A percentile compares a stretch with the other conserved stretches of the same genome.
phyloP scores from a whole-genome alignment of 92 coral and sea anemone species.

The Siderastrea siderea region DNA sequence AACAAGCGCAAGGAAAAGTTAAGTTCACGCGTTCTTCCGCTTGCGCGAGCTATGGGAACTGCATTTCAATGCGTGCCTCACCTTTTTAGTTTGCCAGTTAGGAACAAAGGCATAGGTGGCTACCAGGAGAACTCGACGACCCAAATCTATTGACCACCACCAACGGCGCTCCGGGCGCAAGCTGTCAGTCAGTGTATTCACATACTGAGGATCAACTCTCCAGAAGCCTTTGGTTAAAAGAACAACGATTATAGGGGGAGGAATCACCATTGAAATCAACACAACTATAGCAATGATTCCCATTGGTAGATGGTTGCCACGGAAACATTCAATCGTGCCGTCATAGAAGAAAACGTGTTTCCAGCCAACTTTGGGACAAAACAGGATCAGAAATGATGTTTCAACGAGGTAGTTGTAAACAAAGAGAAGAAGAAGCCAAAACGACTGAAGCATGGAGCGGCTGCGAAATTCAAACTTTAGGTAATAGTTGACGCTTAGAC shows the following conservation, averaged over 20 bases:
- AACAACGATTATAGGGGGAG: slow-evolving; percentile 82
- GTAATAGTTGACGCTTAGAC: too few species aligned
- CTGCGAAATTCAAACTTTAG: too few species aligned
- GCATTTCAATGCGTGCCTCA: neutral
- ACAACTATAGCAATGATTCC: slow-evolving; percentile 75
- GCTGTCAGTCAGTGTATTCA: slow-evolving; percentile 84
- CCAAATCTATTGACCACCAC: slow-evolving; percentile 99
- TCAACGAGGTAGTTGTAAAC: too few species aligned
- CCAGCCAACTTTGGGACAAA: slow-evolving; percentile 82
- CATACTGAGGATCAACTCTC: slow-evolving; percentile 92
- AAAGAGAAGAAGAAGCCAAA: too few species aligned
- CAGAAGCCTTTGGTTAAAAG: slow-evolving; percentile 81
- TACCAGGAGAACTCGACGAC: slow-evolving; percentile 10
- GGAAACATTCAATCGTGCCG: slow-evolving; percentile 83
- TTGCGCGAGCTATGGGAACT: too few species aligned
- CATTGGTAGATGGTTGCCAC: slow-evolving; percentile 75
- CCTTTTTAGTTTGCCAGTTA: slow-evolving; percentile 89
- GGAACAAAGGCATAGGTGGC: slow-evolving; percentile 79
- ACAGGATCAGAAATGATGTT: slow-evolving; percentile 83
- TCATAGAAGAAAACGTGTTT: slow-evolving; percentile 88
- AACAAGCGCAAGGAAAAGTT: too few species aligned
- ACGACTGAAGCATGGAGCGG: too few species aligned
- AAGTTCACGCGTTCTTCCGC: too few species aligned
- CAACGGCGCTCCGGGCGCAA: slow-evolving; percentile 80
- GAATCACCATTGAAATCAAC: slow-evolving; percentile 60